These are phyloP conservation scores for Pangasianodon gigas DNA, from an alignment of 2,113 vertebrate genomes.

Conservation along the genomic window DNA sequence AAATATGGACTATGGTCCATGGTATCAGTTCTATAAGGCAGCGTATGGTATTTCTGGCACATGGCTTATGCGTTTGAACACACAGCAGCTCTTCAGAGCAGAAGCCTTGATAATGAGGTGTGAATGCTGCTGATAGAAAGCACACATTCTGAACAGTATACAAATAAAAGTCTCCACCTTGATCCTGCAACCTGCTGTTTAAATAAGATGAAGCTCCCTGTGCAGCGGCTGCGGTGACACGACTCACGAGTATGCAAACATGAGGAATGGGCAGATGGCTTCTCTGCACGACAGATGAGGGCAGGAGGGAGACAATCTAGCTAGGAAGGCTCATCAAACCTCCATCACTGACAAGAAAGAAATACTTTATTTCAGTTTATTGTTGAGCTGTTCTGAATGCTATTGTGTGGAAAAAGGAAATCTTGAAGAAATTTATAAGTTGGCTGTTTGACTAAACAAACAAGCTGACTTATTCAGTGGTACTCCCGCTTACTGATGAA, in stretches of 20 bases:
- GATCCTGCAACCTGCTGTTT: conserved; percentile 34
- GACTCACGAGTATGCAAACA: not conserved
- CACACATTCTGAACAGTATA: conserved; percentile 31
- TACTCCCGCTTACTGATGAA: not conserved
- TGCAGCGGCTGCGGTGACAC: conserved; percentile 28
- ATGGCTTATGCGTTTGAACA: not conserved
- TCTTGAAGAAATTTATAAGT: not conserved
- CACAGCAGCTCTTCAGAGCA: conserved; percentile 5
- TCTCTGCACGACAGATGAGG: conserved; percentile 10
- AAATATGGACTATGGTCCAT: not conserved
- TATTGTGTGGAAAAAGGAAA: not conserved
- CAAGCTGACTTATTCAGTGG: not conserved
- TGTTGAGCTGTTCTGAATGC: not conserved
- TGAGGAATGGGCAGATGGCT: not conserved
- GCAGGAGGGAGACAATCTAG: conserved; percentile 9
- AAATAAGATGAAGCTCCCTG: conserved; percentile 16
- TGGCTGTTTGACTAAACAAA: not conserved
- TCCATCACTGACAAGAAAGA: not conserved
- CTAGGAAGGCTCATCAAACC: not conserved
- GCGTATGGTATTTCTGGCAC: not conserved
- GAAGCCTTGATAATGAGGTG: not conserved
- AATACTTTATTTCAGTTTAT: not conserved
- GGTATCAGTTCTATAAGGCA: too few relatives aligned
- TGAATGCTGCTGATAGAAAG: conserved; percentile 8
- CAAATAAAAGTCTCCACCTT: conserved; percentile 25